phyloP scores from a whole-genome alignment of 1,140 invertebrate species.

The Popillia japonica region DNA sequence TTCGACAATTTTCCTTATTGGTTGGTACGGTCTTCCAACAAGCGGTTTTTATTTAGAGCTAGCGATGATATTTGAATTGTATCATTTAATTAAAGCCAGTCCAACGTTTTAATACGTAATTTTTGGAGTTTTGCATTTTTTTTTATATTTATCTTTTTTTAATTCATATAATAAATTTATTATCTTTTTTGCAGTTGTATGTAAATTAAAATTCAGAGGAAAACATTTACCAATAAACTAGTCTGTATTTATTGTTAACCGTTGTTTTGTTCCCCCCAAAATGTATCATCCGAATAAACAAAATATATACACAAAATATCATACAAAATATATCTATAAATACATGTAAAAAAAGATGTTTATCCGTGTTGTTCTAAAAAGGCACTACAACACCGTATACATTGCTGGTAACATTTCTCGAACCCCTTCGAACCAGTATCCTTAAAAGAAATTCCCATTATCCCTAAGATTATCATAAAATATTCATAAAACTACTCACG shows the following conservation, averaged over 20 bases:
- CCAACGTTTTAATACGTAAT: neutral
- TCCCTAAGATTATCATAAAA: neutral
- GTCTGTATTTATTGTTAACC: conserved; percentile 37
- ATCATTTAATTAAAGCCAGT: conserved; percentile 1
- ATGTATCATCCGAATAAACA: neutral
- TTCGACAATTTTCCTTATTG: neutral
- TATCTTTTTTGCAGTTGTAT: conserved; percentile 35
- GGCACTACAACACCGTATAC: conserved; percentile 70
- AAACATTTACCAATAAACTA: conserved; percentile 39
- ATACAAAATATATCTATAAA: neutral
- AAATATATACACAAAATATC: neutral
- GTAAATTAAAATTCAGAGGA: conserved; percentile 22
- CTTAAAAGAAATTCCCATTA: conserved; percentile 58
- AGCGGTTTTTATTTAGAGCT: neutral
- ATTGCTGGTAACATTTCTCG: conserved; percentile 77
- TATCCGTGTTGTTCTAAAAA: conserved; percentile 66
- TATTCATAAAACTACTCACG: conserved; percentile 64
- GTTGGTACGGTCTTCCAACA: neutral
- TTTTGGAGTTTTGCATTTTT: conserved; percentile 16
- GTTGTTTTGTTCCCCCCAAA: conserved; percentile 3
- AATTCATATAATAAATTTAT: conserved; percentile 7
- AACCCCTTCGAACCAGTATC: conserved; percentile 71
- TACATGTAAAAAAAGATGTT: too few species aligned
- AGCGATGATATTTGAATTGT: neutral
- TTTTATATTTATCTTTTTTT: conserved; percentile 21